Conservation (phyloP, 2,797 vertebrate species). For the Spondyliosoma cantharus region DNA sequence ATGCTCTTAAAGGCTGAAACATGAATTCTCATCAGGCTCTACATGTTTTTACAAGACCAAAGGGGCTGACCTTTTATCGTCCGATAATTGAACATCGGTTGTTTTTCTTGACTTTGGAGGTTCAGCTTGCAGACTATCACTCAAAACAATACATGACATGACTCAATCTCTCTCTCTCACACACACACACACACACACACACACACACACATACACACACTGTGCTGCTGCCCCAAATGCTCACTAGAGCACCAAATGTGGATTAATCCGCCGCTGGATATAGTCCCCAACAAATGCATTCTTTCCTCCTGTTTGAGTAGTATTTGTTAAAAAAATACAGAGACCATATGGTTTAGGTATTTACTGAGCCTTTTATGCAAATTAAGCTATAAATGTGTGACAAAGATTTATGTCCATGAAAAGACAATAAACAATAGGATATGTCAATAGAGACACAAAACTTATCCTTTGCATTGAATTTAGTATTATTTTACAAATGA, state of each 20-base stretch:
- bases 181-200: too few relatives aligned
- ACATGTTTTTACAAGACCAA: slow-evolving; percentile 7
- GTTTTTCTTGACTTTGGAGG: neutral
- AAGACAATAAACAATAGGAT: neutral
- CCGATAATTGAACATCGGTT: neutral
- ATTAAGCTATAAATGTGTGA: too few relatives aligned
- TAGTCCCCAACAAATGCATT: too few relatives aligned
- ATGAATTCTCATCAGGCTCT: slow-evolving; percentile 21
- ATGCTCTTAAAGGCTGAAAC: slow-evolving; percentile 8
- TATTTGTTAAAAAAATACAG: too few relatives aligned
- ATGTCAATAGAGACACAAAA: neutral
- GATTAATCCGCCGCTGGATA: too few relatives aligned
- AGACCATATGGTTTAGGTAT: too few relatives aligned
- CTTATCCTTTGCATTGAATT: neutral
- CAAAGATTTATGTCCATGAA: neutral
- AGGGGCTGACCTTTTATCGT: neutral
- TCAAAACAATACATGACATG: neutral
- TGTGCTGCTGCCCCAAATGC: too few relatives aligned
- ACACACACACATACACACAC: too few relatives aligned
- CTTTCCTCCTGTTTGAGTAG: too few relatives aligned
- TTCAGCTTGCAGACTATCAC: neutral
- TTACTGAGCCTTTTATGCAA: too few relatives aligned
- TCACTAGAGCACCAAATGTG: too few relatives aligned
- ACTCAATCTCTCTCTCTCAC: too few relatives aligned
- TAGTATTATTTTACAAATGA: neutral